Conservation (phyloP, 1,140 invertebrate species). For the Bombus terrestris region DNA sequence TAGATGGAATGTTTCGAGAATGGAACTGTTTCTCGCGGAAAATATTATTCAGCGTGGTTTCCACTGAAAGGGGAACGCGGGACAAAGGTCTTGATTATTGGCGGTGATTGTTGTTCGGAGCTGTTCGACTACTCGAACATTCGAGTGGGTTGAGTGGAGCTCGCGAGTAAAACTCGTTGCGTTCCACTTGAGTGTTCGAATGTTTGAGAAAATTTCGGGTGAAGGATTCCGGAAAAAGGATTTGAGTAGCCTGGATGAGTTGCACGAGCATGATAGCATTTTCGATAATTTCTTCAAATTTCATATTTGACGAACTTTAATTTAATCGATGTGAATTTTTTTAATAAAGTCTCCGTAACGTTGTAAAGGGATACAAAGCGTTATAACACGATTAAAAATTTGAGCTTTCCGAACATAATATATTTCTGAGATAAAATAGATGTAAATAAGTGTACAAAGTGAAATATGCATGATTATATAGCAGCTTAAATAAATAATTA, state of each 20-base stretch:
- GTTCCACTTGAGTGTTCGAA: neutral
- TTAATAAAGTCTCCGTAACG: too few species aligned
- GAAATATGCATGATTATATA: neutral
- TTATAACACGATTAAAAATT: neutral
- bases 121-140: neutral
- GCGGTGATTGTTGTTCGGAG: constrained; percentile 1
- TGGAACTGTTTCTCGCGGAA: too few species aligned
- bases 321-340: too few species aligned
- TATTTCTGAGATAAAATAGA: too few species aligned
- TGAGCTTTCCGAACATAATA: neutral
- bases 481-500: neutral
- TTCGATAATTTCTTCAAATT: too few species aligned
- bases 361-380: neutral
- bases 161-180: constrained; percentile 6
- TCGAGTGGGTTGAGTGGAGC: neutral
- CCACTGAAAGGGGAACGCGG: neutral
- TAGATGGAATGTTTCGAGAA: neutral
- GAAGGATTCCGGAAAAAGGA: neutral
- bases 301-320: too few species aligned
- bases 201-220: neutral
- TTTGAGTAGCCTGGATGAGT: neutral
- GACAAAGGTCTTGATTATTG: constrained; percentile 14
- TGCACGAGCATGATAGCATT: neutral
- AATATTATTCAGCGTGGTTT: neutral
- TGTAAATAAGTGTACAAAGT: neutral